Evolutionary conservation across 2,797 vertebrate genomes (phyloP).

Genomic region (Lepus oiostolus): DNA sequence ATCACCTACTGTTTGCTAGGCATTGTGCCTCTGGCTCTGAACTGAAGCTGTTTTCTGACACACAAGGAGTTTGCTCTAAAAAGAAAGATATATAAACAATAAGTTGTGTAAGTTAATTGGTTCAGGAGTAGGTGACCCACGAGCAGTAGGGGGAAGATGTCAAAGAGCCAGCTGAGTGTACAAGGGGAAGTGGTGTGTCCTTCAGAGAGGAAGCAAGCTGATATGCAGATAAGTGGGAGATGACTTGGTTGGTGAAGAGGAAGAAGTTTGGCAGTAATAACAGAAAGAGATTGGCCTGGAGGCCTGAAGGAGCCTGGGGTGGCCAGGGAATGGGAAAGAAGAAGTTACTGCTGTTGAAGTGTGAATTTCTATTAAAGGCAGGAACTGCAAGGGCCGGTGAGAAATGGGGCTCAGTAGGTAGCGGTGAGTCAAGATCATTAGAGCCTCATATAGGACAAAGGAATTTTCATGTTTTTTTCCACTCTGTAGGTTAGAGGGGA

Average conservation of each 20-base stretch:
- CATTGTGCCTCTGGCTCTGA: not conserved
- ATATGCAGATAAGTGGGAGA: not conserved
- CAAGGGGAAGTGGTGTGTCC: not conserved
- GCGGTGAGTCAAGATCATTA: not conserved
- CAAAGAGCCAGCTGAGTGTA: not conserved
- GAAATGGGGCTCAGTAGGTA: not conserved
- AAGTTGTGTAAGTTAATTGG: not conserved
- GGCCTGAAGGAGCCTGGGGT: not conserved
- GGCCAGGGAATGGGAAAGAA: not conserved
- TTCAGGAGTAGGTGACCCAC: not conserved
- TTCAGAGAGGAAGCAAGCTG: not conserved
- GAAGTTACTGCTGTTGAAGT: not conserved
- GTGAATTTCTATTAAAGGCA: no score
- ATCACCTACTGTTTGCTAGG: not conserved
- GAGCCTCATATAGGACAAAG: not conserved
- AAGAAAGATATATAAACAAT: not conserved
- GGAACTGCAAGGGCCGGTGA: not conserved
- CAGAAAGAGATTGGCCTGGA: not conserved
- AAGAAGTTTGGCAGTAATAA: not conserved
- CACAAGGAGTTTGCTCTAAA: conserved; percentile 10
- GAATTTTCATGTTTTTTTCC: not conserved
- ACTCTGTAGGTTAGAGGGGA: not conserved
- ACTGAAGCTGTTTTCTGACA: not conserved
- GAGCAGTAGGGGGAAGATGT: not conserved
- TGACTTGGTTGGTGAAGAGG: not conserved